Percentiles rank a stretch among this genome's conserved stretches.
phyloP scores from a whole-genome alignment of 2,797 vertebrate species.

The Poliocrania exsul region DNA sequence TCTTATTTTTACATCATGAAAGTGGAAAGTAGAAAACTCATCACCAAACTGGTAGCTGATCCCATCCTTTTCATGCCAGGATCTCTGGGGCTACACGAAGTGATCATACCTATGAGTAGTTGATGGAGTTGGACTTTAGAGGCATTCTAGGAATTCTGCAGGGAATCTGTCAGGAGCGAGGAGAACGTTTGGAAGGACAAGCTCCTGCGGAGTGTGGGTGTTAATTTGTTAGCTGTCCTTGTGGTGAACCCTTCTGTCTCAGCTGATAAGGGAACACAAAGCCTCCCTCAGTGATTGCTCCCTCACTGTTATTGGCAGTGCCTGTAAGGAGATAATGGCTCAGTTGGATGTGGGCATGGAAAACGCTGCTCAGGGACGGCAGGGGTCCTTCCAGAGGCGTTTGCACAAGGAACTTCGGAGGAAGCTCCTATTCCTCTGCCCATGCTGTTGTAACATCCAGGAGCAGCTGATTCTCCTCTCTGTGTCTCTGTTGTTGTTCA shows the following conservation, averaged over 20 bases:
- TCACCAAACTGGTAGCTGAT: background rate
- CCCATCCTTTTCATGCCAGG: background rate
- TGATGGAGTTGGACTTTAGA: background rate
- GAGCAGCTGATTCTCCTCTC: background rate
- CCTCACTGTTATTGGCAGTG: background rate
- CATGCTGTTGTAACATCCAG: background rate
- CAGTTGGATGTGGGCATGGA: background rate
- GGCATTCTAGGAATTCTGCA: background rate
- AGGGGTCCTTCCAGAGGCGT: constrained; percentile 26
- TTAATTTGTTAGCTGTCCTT: constrained; percentile 15
- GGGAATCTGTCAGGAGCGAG: background rate
- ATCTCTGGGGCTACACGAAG: background rate
- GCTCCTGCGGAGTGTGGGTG: background rate
- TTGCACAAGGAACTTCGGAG: background rate
- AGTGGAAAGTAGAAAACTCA: background rate
- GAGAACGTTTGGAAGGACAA: background rate
- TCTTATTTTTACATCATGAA: background rate
- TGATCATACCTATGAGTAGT: background rate
- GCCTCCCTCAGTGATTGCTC: background rate
- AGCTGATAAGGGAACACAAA: background rate
- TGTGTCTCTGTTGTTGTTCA: constrained; percentile 1
- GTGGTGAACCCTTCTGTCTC: background rate
- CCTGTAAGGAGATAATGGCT: background rate
- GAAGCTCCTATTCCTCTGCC: background rate
- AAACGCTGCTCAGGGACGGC: background rate